Evolutionary conservation across 2,888 invertebrate species (phyloP).

Genomic region (Cheilosia soror): DNA sequence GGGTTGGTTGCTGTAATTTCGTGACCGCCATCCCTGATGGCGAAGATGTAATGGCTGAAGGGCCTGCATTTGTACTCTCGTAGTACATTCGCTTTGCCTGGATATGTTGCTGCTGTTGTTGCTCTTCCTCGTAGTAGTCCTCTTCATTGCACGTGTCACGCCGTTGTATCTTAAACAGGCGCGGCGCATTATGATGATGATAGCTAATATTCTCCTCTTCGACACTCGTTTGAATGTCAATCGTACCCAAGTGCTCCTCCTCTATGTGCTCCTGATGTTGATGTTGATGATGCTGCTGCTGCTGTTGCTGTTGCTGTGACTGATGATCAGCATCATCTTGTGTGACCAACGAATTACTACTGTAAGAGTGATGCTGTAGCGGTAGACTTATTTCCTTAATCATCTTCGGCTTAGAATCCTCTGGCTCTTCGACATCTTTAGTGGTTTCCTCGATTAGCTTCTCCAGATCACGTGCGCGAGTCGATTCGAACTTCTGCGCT

Average conservation of each 20-base stretch:
- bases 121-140: conserved; percentile 80
- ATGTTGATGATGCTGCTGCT: conserved; percentile 52
- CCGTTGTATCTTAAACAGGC: conserved; percentile 82
- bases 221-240: conserved; percentile 80
- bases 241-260: conserved; percentile 78
- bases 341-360: conserved; percentile 23
- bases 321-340: conserved; percentile 38
- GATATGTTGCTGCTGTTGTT: conserved; percentile 76
- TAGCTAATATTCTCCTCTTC: conserved; percentile 81
- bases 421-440: conserved; percentile 83
- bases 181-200: conserved; percentile 73
- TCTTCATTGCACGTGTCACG: conserved; percentile 80
- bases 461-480: conserved; percentile 81
- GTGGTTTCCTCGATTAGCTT: conserved; percentile 83
- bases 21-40: conserved; percentile 60
- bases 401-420: conserved; percentile 81
- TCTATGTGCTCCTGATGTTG: conserved; percentile 64
- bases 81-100: conserved; percentile 80
- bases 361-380: conserved; percentile 77
- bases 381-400: conserved; percentile 79
- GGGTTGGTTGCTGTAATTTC: conserved; percentile 60
- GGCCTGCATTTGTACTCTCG: conserved; percentile 77
- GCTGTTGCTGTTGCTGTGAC: conserved; percentile 39
- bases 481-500: conserved; percentile 75
- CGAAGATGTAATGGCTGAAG: conserved; percentile 65